Base-by-base conservation (phyloP, 2,797 vertebrate species). In the Arnoldichthys spilopterus region DNA sequence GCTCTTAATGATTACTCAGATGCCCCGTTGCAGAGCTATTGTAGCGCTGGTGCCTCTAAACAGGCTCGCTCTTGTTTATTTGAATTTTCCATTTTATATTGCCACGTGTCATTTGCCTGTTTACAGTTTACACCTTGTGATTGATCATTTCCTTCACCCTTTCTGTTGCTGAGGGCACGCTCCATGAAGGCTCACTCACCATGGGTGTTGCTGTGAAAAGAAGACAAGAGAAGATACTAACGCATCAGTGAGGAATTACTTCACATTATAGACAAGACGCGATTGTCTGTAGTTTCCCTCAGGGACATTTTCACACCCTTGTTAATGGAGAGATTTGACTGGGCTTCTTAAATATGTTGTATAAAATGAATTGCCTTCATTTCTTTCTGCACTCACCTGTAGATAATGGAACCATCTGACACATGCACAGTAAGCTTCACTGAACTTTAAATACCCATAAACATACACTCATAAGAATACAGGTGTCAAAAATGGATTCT, bases 81-180 rank as follows among this genome's bases (percentile, higher is more conserved):
- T 95, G 90, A 94, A 93, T 93, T 93, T 94, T 94, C 93, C 91
- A 94, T 93, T 94, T 95, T 94, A 94, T 94, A 94, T 94, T 94
- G 92, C 92, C 89, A 90, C 83, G 74, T 92, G 93, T 93, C 93
- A 90, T 93, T 91, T 81, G 89, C 88, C 86, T 94, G 93, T 94
- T 94, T 94, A 93, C 88, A 94, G 92, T 92, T 90, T 91, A 91
- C 88, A 58, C 67, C 2, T 84, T 83, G 85, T 92, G 92, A 94
- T 93, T 91, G 90, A 94, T 94, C 76, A 86, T 93, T 93, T 93
- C 91, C 90, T 91, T 92, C 90, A 87, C 43, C 83, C 79, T 79
- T 82, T 81, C 86, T 86, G 63, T 72, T 66, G 66, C 56, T 34
- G 72, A 78, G 75, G 77, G 78, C 78, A 80, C 3, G 34, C 49